phyloP scores from a whole-genome alignment of 2,888 invertebrate species.

The Polylopha cassiicola region DNA sequence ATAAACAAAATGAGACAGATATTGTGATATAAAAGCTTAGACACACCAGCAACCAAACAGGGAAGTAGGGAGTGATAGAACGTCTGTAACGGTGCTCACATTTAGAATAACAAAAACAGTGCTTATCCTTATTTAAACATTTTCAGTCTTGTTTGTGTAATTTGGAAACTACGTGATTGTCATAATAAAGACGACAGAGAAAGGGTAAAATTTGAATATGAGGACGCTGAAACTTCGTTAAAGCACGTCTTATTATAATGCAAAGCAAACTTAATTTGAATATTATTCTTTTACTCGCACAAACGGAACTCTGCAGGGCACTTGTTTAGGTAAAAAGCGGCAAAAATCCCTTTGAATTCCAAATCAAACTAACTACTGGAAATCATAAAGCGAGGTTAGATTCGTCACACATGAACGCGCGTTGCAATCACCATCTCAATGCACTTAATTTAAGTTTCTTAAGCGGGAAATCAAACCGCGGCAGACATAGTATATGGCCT shows the following conservation, averaged over 20 bases:
- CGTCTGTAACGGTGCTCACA: conserved; percentile 29
- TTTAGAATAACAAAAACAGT: conserved; percentile 14
- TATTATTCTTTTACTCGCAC: conserved; percentile 25
- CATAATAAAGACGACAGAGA: conserved; percentile 4
- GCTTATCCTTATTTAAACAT: conserved; percentile 1
- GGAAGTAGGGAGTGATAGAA: conserved; percentile 32
- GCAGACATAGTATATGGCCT: conserved; percentile 41
- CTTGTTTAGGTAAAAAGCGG: conserved; percentile 56
- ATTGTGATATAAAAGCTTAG: conserved; percentile 41
- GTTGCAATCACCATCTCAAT: conserved; percentile 39
- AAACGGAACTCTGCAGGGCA: conserved; percentile 27
- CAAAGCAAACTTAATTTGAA: conserved; percentile 38
- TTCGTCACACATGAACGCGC: conserved; percentile 52
- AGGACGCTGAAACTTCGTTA: conserved; percentile 21
- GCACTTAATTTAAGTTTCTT: conserved; percentile 47
- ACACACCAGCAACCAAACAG: conserved; percentile 58
- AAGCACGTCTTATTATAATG: conserved; percentile 34
- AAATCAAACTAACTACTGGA: conserved; percentile 69
- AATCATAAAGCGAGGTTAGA: conserved; percentile 68
- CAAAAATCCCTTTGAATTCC: conserved; percentile 64
- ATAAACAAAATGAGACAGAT: conserved; percentile 18
- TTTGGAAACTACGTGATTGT: conserved; percentile 8
- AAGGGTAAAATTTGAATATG: neutral
- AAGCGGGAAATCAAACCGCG: conserved; percentile 50
- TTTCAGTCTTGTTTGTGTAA: conserved; percentile 6